These are phyloP conservation scores for Cryptotis parvus DNA, from an alignment of 2,113 vertebrate genomes.

Conservation along the genomic window DNA sequence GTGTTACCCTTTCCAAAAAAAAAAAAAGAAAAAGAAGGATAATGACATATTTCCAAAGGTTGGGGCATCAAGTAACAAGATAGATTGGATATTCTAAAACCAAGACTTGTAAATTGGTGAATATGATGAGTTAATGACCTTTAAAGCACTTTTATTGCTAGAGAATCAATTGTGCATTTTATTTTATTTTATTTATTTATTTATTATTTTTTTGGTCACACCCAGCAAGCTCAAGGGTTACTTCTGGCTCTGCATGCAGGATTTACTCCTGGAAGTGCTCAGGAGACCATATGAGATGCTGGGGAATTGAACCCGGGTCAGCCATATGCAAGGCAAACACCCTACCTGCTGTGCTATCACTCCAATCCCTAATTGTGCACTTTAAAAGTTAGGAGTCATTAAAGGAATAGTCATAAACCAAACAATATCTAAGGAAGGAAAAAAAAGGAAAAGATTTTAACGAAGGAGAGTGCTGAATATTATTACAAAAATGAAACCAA, in stretches of 20 bases:
- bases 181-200: too few relatives aligned
- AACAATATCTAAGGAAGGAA: background rate
- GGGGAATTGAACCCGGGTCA: too few relatives aligned
- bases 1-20: too few relatives aligned
- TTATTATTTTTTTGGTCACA: too few relatives aligned
- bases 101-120: background rate
- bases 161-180: background rate
- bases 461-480: background rate
- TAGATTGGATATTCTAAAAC: constrained; percentile 16
- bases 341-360: too few relatives aligned
- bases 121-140: background rate
- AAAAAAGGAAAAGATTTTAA: background rate
- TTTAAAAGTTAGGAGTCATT: background rate
- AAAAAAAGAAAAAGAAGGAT: too few relatives aligned
- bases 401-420: background rate
- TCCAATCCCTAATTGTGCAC: background rate
- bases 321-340: too few relatives aligned
- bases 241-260: too few relatives aligned
- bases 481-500: background rate
- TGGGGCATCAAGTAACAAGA: background rate
- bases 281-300: too few relatives aligned
- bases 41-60: background rate
- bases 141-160: background rate
- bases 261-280: too few relatives aligned
- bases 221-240: too few relatives aligned